Base-by-base conservation (phyloP, 2,888 invertebrate species). In the Drosophila macrothrix region DNA sequence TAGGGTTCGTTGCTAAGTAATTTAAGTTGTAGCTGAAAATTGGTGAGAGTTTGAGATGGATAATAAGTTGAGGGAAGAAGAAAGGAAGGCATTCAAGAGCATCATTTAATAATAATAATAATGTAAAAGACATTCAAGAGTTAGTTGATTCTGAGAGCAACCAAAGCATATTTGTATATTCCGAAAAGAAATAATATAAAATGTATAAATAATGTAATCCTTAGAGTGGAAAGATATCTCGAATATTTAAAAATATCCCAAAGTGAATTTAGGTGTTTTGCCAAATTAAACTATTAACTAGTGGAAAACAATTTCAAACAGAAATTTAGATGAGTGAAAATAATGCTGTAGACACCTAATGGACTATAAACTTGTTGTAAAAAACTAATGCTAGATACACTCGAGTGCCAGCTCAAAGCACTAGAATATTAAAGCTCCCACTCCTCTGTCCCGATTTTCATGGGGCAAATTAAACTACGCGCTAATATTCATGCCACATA, bases 401-500 rank as follows among this genome's bases (percentile, higher is more conserved):
- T 22, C 16, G 22, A 22, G 22, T 22, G 14, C 1, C 22, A 14
- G 22, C 16, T 25, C 16, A 25, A 9, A 25, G 9, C 43, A 43
- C 43, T 31, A 19, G 16, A 25, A 55, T 35, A 12, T 37, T 19
- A 12, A 28, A 25, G 19, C 35, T 2, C 3, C 25, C 35, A 22
- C 3, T 22, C 22, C 31, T 0, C n/a, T n/a, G 1, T 5, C 2
- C 2, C 10, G 5, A n/a, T 33, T 49, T 58, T 54, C 55, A 68
- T 50, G 53, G 35, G 52, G 61, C 62, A 84, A 89, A 87, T 84
- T 89, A 87, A 89, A 76, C 76, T 72, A 84, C 76, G 74, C 71
- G 78, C 76, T 82, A 83, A 86, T 80, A 76, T 89, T 75, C 90
- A 88, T 84, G 72, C 70, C 71, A 82, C 77, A 86, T 70, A 71